A percentile compares a stretch with the other conserved stretches of the same genome.
These are phyloP conservation scores for Portunus trituberculatus DNA, from an alignment of 1,140 invertebrate genomes.

Conservation along the genomic window DNA sequence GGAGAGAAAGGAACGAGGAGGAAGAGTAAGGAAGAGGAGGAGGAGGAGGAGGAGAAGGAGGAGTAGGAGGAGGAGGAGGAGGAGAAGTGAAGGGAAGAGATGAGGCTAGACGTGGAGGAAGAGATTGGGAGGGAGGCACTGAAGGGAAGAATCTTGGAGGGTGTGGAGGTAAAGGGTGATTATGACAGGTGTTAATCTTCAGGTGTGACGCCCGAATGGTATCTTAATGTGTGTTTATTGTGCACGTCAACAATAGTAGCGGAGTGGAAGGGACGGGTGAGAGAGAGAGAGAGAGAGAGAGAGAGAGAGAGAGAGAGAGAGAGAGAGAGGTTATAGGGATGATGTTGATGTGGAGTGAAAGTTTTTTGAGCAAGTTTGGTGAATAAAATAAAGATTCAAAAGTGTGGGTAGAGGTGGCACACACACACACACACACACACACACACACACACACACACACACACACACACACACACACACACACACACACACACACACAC, in stretches of 20 bases:
- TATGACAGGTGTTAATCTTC: background rate
- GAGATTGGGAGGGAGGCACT: background rate
- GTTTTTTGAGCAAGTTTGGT: too few relatives aligned
- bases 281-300: background rate
- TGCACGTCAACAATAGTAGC: background rate
- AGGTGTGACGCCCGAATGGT: background rate
- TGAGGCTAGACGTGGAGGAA: background rate
- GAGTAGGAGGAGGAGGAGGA: too few relatives aligned
- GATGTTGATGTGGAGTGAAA: too few relatives aligned
- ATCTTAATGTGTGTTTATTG: conserved; percentile 15
- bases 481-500: conserved; percentile 29
- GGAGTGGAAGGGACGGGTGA: background rate
- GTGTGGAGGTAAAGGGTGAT: background rate
- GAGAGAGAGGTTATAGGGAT: background rate
- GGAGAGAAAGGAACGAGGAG: too few relatives aligned
- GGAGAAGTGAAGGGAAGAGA: too few relatives aligned
- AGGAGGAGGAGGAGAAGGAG: too few relatives aligned
- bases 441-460: conserved; percentile 29
- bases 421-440: background rate
- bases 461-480: conserved; percentile 22
- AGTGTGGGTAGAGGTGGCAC: too few relatives aligned
- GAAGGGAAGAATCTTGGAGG: background rate
- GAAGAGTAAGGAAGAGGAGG: too few relatives aligned
- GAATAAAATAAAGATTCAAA: too few relatives aligned
- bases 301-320: background rate